These are phyloP conservation scores for Nysson spinosus DNA, from an alignment of 2,888 invertebrate species.

Conservation along the genomic window DNA sequence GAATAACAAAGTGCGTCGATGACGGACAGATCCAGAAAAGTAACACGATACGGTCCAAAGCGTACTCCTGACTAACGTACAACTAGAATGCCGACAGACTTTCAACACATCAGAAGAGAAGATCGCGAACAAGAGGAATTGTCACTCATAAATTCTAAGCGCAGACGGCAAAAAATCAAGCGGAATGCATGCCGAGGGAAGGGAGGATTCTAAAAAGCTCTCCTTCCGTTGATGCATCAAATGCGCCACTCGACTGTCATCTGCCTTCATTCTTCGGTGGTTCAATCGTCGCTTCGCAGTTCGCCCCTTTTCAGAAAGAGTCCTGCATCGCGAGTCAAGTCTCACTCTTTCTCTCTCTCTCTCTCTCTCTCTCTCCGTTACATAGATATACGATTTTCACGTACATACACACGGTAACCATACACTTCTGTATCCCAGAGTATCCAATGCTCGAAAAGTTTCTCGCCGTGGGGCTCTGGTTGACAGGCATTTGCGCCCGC, in stretches of 20 bases:
- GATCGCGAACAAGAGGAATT: conserved; percentile 8
- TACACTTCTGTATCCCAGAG: conserved; percentile 2
- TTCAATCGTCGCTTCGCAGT: conserved; percentile 50
- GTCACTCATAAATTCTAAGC: conserved; percentile 44
- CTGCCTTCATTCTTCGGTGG: conserved; percentile 48
- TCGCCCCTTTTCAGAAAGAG: conserved; percentile 30
- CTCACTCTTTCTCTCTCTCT: conserved; percentile 2
- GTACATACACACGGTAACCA: conserved; percentile 5
- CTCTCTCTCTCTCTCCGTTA: neutral
- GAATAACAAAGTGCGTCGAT: too few relatives aligned
- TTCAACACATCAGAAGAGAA: conserved; percentile 27
- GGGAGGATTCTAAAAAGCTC: conserved; percentile 46
- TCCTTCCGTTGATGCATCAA: conserved; percentile 38
- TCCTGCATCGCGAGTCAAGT: conserved; percentile 11
- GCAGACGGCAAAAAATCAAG: conserved; percentile 5
- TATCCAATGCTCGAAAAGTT: conserved; percentile 4
- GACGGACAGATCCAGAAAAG: too few relatives aligned
- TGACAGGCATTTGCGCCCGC: conserved; percentile 26
- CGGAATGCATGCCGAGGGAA: conserved; percentile 17
- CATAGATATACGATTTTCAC: conserved; percentile 12
- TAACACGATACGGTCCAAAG: conserved; percentile 15
- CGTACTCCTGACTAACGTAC: conserved; percentile 11
- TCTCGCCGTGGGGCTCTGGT: conserved; percentile 16
- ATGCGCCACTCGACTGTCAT: conserved; percentile 51
- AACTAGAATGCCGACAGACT: conserved; percentile 19